phyloP scores from a whole-genome alignment of 2,113 vertebrate genomes.

The Grallaria varia region DNA sequence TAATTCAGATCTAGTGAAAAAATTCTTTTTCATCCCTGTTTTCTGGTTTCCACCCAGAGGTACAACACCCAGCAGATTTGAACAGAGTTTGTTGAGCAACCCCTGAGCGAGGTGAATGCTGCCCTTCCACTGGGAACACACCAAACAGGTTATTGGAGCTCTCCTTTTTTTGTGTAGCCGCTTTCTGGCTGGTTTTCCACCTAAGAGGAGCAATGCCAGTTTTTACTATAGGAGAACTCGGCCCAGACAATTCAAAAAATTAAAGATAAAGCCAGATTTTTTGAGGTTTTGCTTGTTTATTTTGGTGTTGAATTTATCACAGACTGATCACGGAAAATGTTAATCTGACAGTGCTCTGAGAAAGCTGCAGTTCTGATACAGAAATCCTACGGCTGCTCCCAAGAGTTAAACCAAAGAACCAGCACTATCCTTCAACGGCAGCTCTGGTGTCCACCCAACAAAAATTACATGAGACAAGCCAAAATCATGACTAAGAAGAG shows the following conservation, averaged over 20 bases:
- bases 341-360: background rate
- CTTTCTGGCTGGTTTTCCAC: background rate
- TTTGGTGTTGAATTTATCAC: background rate
- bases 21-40: background rate
- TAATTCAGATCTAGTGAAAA: background rate
- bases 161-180: background rate
- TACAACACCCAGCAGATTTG: background rate
- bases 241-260: background rate
- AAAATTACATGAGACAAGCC: conserved; percentile 54
- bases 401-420: background rate
- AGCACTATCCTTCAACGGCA: conserved; percentile 58
- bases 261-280: background rate
- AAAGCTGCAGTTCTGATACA: background rate
- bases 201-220: background rate
- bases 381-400: background rate
- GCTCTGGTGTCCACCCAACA: conserved; percentile 65
- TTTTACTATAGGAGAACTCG: background rate
- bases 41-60: background rate
- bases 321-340: background rate
- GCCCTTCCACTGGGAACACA: background rate
- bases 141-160: background rate
- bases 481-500: conserved; percentile 70
- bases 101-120: background rate
- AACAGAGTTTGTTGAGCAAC: background rate
- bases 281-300: background rate